Evolutionary conservation across 2,888 invertebrate species (phyloP).

Genomic region (Epirrita christyi): DNA sequence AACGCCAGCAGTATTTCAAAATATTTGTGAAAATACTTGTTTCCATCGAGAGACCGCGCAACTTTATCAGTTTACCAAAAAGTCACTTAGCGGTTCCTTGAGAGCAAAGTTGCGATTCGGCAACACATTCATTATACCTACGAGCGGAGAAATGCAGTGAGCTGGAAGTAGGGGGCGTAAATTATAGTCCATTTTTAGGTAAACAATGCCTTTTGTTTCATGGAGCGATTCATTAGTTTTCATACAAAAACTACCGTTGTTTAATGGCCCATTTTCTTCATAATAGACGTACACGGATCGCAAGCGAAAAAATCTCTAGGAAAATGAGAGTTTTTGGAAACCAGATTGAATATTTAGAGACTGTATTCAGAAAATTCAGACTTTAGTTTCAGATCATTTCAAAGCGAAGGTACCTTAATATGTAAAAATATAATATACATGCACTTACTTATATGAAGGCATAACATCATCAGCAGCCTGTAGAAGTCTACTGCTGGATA

Average conservation of each 20-base stretch:
- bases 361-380: too few relatives aligned
- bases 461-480: too few relatives aligned
- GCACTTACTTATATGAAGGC: too few relatives aligned
- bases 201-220: slow-evolving; percentile 24
- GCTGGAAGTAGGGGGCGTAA: slow-evolving; percentile 13
- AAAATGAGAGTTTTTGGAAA: not conserved
- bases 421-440: too few relatives aligned
- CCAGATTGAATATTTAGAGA: not conserved
- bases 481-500: too few relatives aligned
- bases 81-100: slow-evolving; percentile 21
- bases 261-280: slow-evolving; percentile 4
- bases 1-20: not conserved
- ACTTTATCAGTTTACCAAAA: slow-evolving; percentile 11
- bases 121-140: slow-evolving; percentile 25
- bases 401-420: too few relatives aligned
- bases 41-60: slow-evolving; percentile 3
- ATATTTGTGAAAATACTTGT: not conserved
- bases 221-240: slow-evolving; percentile 22
- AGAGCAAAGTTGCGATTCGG: slow-evolving; percentile 22
- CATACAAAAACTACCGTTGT: slow-evolving; percentile 16
- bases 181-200: slow-evolving; percentile 24
- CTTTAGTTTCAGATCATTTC: too few relatives aligned
- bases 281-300: slow-evolving; percentile 4
- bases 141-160: slow-evolving; percentile 11
- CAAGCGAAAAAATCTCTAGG: not conserved